Evolutionary conservation across 2,888 invertebrate species (phyloP), one percentile per base, ranked within the genome.

Genomic region (Polydrusus pterygomalis): DNA sequence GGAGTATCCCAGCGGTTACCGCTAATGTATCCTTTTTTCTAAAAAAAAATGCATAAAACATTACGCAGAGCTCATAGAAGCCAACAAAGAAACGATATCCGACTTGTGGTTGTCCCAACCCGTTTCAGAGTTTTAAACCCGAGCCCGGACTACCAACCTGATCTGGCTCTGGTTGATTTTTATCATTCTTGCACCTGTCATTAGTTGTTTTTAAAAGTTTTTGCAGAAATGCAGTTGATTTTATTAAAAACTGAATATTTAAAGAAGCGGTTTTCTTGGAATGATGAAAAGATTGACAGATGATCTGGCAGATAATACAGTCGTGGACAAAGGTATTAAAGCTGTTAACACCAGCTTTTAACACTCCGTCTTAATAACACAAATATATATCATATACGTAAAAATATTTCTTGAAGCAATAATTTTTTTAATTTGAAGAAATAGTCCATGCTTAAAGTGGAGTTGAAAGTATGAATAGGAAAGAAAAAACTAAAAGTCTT

Each of bases 91-190:
- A 56, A 25, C 13, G 56, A 56, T 60, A 60, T 40, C 62, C 43
- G 62, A 40, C 34, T 43, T 62, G 62, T 18, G 49, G 47, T 49
- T 47, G 15, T 45, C 65, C 43, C 15, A 49, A 65, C 65, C 20
- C 34, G 65, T 65, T 65, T 65, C 34, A 30, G 9, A 17, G 30
- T n/a, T 8, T 65, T n/a, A 49, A 49, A 65, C n/a, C 43, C 49
- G 13, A 49, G 25, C 18, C 15, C 65, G 10, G 47, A 30, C 30
- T 49, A 64, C 38, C 20, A 7, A 65, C 65, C 47, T 49, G 65
- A 65, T 65, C 65, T 65, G 47, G 49, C 49, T 49, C 65, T 65
- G 30, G 65, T 65, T 30, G 65, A 47, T 49, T 65, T 65, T 65
- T 65, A 49, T 43, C n/a, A 43, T 65, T 13, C 49, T 25, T 65